A percentile compares a stretch with the other conserved stretches of the same genome.
Conservation (phyloP, 2,888 invertebrate genomes). For the Noctua comes region DNA sequence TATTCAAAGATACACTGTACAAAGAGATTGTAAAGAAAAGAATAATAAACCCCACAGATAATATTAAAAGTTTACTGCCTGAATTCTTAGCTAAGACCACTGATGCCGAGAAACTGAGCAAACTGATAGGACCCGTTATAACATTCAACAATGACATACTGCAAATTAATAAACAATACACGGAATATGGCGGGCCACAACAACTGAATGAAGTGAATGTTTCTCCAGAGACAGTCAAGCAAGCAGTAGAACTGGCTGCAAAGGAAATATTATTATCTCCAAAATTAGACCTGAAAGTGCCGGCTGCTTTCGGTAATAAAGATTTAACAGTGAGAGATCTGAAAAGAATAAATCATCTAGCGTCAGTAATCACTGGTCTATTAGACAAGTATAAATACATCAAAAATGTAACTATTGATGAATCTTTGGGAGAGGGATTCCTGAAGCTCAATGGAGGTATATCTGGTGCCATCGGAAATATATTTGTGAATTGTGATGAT, state of each 20-base stretch:
- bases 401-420: constrained; percentile 33
- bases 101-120: constrained; percentile 2
- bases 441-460: background rate
- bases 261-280: constrained; percentile 17
- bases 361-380: background rate
- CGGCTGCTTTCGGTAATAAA: constrained; percentile 50
- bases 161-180: background rate
- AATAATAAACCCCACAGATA: background rate
- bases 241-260: constrained; percentile 13
- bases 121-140: constrained; percentile 13
- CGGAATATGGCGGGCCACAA: background rate
- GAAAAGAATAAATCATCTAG: background rate
- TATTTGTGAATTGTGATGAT: constrained; percentile 10
- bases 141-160: background rate
- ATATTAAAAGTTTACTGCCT: background rate
- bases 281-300: constrained; percentile 37
- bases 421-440: background rate
- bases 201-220: background rate
- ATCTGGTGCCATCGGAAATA: constrained; percentile 6
- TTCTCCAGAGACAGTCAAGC: background rate
- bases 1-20: background rate
- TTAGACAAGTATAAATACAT: background rate
- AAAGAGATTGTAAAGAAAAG: background rate
- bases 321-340: constrained; percentile 40
- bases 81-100: background rate